A percentile compares a stretch with the other conserved stretches of the same genome.
These are phyloP conservation scores for Halcyon smyrnensis DNA, from an alignment of 2,797 vertebrate genomes.

Conservation along the genomic window DNA sequence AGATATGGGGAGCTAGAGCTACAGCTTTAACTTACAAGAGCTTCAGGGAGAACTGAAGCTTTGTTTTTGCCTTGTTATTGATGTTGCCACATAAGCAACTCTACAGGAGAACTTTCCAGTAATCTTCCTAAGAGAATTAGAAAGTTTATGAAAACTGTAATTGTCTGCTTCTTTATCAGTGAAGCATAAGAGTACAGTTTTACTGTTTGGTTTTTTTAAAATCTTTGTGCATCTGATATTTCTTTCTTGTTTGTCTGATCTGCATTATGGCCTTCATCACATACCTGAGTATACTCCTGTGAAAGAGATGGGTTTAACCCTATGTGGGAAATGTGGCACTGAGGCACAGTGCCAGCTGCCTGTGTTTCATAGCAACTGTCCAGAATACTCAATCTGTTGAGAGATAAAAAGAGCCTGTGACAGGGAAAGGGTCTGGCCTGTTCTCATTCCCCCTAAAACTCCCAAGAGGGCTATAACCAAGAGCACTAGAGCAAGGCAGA, in stretches of 20 bases:
- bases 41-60: neutral
- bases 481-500: neutral
- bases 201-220: neutral
- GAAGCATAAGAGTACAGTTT: neutral
- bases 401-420: neutral
- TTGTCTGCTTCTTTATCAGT: neutral
- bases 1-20: neutral
- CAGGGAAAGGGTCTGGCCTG: neutral
- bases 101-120: neutral
- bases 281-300: neutral
- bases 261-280: neutral
- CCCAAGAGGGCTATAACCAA: neutral
- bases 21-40: slow-evolving; percentile 17
- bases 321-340: neutral
- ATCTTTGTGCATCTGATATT: neutral
- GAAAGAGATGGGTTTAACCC: neutral
- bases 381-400: neutral
- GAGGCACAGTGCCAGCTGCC: neutral
- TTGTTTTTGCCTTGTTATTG: slow-evolving; percentile 8
- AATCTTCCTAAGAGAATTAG: neutral
- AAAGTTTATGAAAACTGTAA: slow-evolving; percentile 4
- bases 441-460: neutral
- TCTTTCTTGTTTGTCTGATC: neutral
- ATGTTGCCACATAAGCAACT: neutral
- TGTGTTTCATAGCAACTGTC: neutral